Conservation (phyloP, 2,797 vertebrate species). For the Eulemur albifrons region DNA sequence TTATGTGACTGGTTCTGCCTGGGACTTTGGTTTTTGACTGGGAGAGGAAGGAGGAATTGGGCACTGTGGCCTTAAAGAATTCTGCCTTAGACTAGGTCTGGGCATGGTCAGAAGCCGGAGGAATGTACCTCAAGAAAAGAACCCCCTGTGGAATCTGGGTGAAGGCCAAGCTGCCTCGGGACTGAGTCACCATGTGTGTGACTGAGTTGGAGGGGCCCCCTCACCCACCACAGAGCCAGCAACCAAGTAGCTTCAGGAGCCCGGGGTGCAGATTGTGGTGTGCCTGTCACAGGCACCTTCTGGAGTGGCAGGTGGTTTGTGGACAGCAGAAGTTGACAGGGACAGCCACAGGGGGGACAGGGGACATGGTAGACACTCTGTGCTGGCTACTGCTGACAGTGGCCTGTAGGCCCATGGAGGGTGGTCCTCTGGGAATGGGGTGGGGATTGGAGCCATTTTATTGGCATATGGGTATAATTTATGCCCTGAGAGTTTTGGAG, state of each 20-base stretch:
- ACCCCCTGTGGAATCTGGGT: no score
- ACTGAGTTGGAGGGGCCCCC: neutral
- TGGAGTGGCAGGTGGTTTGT: neutral
- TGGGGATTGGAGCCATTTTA: neutral
- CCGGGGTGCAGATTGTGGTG: accelerated
- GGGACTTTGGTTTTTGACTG: neutral
- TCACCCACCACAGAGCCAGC: accelerated
- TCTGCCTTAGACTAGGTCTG: accelerated
- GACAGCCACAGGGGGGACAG: neutral
- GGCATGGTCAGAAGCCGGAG: neutral
- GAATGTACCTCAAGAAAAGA: neutral
- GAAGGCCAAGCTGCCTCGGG: neutral
- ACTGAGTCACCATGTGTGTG: neutral
- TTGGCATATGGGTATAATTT: neutral
- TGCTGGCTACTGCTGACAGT: neutral
- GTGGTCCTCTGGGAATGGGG: no score
- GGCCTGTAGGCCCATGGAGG: neutral
- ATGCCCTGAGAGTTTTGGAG: neutral
- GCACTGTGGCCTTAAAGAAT: neutral
- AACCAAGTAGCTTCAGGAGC: no score
- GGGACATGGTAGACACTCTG: no score
- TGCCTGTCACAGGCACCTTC: neutral
- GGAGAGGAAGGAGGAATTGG: neutral
- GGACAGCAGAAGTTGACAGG: neutral
- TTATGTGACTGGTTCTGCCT: neutral